Conservation (phyloP, 2,888 invertebrate genomes). For the Petrophora chlorosata region DNA sequence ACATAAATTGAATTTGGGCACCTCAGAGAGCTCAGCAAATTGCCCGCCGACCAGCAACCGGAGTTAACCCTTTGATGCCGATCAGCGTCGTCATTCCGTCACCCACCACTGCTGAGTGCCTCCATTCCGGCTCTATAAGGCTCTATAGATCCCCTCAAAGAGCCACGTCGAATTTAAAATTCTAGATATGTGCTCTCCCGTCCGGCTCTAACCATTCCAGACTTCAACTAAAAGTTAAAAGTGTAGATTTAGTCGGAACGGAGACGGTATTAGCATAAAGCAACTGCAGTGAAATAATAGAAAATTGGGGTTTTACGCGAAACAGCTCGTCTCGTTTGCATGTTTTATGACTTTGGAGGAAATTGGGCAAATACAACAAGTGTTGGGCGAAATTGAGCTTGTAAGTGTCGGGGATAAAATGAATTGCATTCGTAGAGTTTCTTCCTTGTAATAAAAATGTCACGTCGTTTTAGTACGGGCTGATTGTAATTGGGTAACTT, state of each 20-base stretch:
- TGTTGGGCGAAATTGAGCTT: conserved; percentile 19
- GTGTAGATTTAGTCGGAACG: conserved; percentile 38
- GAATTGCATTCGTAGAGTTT: conserved; percentile 15
- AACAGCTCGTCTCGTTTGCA: conserved; percentile 35
- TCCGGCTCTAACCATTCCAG: conserved; percentile 37
- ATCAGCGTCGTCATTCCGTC: conserved; percentile 56
- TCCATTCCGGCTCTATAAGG: conserved; percentile 38
- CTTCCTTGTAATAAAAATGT: conserved; percentile 15
- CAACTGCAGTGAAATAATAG: conserved; percentile 37
- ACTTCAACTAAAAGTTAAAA: conserved; percentile 44
- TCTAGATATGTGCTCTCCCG: conserved; percentile 40
- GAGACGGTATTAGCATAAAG: conserved; percentile 37
- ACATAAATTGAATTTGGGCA: conserved; percentile 76
- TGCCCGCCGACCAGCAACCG: conserved; percentile 61
- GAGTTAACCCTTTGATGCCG: conserved; percentile 67
- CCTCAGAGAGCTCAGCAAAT: conserved; percentile 72
- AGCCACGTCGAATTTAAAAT: conserved; percentile 48
- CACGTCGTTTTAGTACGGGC: conserved; percentile 1
- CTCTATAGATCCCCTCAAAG: conserved; percentile 45
- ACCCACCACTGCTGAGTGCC: conserved; percentile 45
- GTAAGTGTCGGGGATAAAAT: conserved; percentile 21
- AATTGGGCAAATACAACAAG: conserved; percentile 23
- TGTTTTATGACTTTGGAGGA: conserved; percentile 24
- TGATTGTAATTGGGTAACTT: background rate
- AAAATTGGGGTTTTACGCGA: conserved; percentile 32